Evolutionary conservation across 1,140 invertebrate species (phyloP), one percentile per base, ranked within the genome.

Genomic region (Eubasilissa regina): DNA sequence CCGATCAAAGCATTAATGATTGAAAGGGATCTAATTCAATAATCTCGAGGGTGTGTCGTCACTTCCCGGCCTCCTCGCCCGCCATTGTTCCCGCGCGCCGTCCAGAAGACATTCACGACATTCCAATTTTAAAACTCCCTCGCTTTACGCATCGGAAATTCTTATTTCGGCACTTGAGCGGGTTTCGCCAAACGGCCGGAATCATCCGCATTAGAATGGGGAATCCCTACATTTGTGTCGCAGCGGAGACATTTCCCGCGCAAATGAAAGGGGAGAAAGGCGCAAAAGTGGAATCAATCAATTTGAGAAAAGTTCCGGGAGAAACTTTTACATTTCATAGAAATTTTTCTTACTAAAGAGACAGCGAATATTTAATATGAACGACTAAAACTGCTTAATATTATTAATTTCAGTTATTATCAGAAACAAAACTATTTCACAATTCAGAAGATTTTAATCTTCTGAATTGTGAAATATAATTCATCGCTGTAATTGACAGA

Each of bases 51-150:
- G 51, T 35, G 15, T 35, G 44, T 12, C 45, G 44, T 21, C 15
- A 3, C 66, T 17, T 43, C 44, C 35, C 25, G 62, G 60, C 21
- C 60, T 64, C 15, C 48, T 35, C 53, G 70, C 43, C 73, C 19
- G 73, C 44, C 73, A 76, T 76, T 76, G 75, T 76, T 48, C 51
- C 51, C 68, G 45, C 56, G 15, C 66, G 19, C 8, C 25, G 60
- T 64, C 56, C 25, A 77, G 58, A 80, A 76, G 70, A 79, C 79
- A 83, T 83, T 83, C 81, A 83, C 76, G 48, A 83, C 78, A 83
- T 83, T 80, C 81, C 81, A 83, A 83, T 83, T 80, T 83, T 80
- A 80, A 83, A 83, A 75, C 68, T 58, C 75, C 72, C 25, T 35
- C 70, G 48, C 53, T 73, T 73, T 73, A 55, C 70, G 48, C 53